Conservation (phyloP, 2,888 invertebrate genomes). For the Cyclophora albipunctata region DNA sequence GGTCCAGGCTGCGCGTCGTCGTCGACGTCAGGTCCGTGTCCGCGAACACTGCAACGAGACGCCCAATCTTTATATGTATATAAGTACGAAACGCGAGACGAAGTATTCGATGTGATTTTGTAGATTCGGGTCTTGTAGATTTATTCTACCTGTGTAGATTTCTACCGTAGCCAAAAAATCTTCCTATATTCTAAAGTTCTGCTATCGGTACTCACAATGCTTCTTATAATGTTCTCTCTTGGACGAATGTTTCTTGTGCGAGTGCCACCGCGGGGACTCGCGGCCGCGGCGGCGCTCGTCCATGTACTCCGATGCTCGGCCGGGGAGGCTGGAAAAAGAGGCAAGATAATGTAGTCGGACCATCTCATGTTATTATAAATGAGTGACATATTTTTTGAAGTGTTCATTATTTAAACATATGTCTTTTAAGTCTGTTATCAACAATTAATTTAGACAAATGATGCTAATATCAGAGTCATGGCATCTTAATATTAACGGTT, state of each 20-base stretch:
- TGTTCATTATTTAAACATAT: too few relatives aligned
- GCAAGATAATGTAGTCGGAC: too few relatives aligned
- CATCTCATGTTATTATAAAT: not conserved
- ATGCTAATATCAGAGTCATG: too few relatives aligned
- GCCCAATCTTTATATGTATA: not conserved
- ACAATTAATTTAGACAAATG: too few relatives aligned
- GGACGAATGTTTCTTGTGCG: conserved; percentile 73
- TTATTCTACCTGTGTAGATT: too few relatives aligned
- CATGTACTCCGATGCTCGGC: conserved; percentile 64
- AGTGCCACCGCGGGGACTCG: conserved; percentile 66
- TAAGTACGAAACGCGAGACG: not conserved
- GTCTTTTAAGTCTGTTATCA: too few relatives aligned
- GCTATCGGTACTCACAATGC: conserved; percentile 63
- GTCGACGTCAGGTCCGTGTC: conserved; percentile 87
- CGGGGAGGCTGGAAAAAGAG: conserved; percentile 73
- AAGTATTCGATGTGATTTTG: not conserved
- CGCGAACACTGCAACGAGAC: conserved; percentile 76
- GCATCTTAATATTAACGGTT: too few relatives aligned
- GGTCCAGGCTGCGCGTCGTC: conserved; percentile 83
- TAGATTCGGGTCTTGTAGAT: not conserved
- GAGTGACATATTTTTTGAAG: too few relatives aligned
- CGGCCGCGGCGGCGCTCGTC: conserved; percentile 60
- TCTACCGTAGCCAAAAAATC: too few relatives aligned
- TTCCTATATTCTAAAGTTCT: too few relatives aligned
- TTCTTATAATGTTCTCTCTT: conserved; percentile 77